Conservation (phyloP, 2,888 invertebrate species). For the Eilema caniola region DNA sequence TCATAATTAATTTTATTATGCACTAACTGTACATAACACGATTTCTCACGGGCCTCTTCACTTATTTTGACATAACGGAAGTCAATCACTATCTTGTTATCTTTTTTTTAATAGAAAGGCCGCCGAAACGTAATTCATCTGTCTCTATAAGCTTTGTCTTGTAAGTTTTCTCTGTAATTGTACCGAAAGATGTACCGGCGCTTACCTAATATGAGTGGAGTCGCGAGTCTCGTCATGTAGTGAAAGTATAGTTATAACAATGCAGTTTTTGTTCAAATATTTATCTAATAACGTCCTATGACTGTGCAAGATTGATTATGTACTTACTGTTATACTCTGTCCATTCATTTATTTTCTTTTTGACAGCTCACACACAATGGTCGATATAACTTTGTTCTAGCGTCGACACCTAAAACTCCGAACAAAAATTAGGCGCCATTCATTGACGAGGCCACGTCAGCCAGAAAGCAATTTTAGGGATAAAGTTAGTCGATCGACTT, state of each 20-base stretch:
- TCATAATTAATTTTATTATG: slow-evolving; percentile 8
- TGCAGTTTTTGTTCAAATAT: slow-evolving; percentile 39
- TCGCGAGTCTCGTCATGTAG: slow-evolving; percentile 34
- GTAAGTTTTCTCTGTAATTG: slow-evolving; percentile 36
- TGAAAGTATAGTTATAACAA: slow-evolving; percentile 46
- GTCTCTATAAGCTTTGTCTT: slow-evolving; percentile 15
- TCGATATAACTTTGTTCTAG: no score
- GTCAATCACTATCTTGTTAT: slow-evolving; percentile 15
- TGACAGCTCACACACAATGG: no score
- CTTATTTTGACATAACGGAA: slow-evolving; percentile 13
- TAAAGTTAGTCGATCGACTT: no score
- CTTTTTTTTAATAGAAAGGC: slow-evolving; percentile 21
- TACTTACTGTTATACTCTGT: slow-evolving; percentile 25
- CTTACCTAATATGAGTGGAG: slow-evolving; percentile 35
- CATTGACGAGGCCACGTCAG: no score
- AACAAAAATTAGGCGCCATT: no score
- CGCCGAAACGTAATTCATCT: slow-evolving; percentile 11
- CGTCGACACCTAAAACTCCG: no score
- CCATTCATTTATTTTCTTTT: no score
- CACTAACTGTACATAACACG: background rate
- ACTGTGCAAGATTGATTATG: slow-evolving; percentile 5
- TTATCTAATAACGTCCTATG: slow-evolving; percentile 28
- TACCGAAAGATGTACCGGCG: slow-evolving; percentile 19
- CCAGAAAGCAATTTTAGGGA: no score
- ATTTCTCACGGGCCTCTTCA: slow-evolving; percentile 8